Percentiles rank a stretch among this genome's conserved stretches.
phyloP scores from a whole-genome alignment of 92 coral and sea anemone genomes.

The Phenganax subtilis region DNA sequence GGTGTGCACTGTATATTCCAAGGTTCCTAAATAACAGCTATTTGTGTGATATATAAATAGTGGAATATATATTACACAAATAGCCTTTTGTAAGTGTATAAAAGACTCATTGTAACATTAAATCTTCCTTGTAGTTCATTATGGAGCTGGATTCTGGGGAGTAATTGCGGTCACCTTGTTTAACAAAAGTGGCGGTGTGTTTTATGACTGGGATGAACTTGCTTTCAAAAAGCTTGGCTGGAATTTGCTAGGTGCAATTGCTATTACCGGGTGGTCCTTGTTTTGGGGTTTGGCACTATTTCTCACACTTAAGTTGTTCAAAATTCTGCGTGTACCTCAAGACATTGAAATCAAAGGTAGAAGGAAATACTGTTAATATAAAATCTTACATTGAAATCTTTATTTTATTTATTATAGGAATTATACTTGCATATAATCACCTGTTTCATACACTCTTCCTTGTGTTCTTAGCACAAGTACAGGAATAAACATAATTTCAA shows the following conservation, averaged over 20 bases:
- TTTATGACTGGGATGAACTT: constrained; percentile 51
- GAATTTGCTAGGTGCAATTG: constrained; percentile 70
- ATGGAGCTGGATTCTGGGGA: constrained; percentile 91
- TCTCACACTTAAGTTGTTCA: constrained; percentile 42
- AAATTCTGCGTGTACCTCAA: constrained; percentile 60
- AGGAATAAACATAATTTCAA: too few species aligned
- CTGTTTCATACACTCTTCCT: too few species aligned
- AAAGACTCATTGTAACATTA: not conserved
- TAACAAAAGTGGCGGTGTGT: constrained; percentile 61
- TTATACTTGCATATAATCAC: too few species aligned
- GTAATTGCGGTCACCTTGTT: constrained; percentile 72
- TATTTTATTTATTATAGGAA: too few species aligned
- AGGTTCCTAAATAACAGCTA: too few species aligned
- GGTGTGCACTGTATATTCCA: too few species aligned
- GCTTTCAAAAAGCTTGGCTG: constrained; percentile 68
- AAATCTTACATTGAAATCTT: too few species aligned
- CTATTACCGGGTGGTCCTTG: constrained; percentile 59
- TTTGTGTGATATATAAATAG: too few species aligned
- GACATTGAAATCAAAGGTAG: constrained; percentile 84
- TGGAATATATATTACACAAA: too few species aligned
- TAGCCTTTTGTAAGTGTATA: too few species aligned
- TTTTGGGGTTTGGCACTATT: constrained; percentile 53
- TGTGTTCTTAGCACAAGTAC: too few species aligned
- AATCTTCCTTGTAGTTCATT: constrained; percentile 54
- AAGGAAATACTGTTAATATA: too few species aligned